Base-by-base conservation (phyloP, 2,797 vertebrate species). In the Microhierax caerulescens region DNA sequence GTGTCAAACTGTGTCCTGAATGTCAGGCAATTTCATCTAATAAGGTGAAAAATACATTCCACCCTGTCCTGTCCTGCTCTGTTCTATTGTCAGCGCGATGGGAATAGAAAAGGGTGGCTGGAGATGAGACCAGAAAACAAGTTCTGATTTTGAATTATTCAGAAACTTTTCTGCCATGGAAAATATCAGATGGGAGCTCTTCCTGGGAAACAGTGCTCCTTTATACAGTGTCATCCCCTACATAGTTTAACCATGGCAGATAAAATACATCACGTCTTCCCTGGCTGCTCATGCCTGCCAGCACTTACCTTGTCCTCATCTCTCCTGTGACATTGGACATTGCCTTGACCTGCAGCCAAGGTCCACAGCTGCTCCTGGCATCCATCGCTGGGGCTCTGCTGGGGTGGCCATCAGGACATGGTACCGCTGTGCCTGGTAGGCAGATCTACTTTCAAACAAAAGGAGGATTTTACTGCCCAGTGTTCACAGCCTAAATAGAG, bases 131-230 rank as follows among this genome's bases (percentile, higher is more conserved):
- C 59, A 86, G 41, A 65, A 50, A 77, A 81, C 0, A 7, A 41
- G 39, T 90, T 86, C 90, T 92, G 25, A 54, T 73, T 95, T 84
- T 69, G 53, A 94, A 79, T 88, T 92, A 59, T 90, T 81, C 47
- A 81, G 61, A 93, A 88, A 47, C 6, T 9, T 86, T 70, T 65
- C 41, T 81, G 47, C 45, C 15, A 15, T 72, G 37, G 34, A 86
- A 90, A 64, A 61, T 78, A 90, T 47, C 65, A 69, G 77, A 27
- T 5, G 13, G 27, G 32, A 84, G 48, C 37, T 92, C 61, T 88
- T 93, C 59, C 14, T 60, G 15, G 47, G 53, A 78, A 94, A 36
- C 13, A 20, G 27, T 1, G 0, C 43, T 69, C 48, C n/a, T 87
- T 86, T 69, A 83, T 30, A 19, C 17, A 30, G 17, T 51, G 43